These are phyloP conservation scores for Picus viridis DNA, from an alignment of 2,797 vertebrate genomes.

Conservation along the genomic window DNA sequence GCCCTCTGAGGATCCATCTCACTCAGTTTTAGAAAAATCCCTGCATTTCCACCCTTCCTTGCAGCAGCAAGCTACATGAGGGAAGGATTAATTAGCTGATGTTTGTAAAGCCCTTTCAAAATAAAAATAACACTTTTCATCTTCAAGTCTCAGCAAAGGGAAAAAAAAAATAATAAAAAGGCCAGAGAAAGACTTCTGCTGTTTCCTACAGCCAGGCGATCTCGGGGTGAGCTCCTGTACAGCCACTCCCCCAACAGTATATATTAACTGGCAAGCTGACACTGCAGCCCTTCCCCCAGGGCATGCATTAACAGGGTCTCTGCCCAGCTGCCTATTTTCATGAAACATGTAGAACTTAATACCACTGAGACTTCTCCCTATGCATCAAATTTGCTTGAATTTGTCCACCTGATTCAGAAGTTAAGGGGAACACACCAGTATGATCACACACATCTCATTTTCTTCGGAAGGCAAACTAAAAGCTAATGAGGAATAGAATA, in stretches of 20 bases:
- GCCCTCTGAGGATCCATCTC: constrained; percentile 21
- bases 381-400: background rate
- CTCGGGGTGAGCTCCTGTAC: background rate
- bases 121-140: constrained; percentile 61
- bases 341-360: background rate
- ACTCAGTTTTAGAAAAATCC: constrained; percentile 16
- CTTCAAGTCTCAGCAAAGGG: constrained; percentile 38
- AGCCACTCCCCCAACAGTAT: background rate
- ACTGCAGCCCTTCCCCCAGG: background rate
- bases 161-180: background rate
- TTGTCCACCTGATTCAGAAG: background rate
- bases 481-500: background rate
- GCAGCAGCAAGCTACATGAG: background rate
- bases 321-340: constrained; percentile 47
- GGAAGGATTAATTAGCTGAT: constrained; percentile 57
- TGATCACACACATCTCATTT: background rate
- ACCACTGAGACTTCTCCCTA: background rate
- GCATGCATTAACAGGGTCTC: constrained; percentile 23
- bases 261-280: background rate
- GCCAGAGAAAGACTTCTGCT: background rate
- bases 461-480: background rate
- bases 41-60: constrained; percentile 31
- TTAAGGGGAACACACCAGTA: background rate
- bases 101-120: constrained; percentile 58
- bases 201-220: background rate